phyloP scores from a whole-genome alignment of 2,888 invertebrate genomes.

The Hirtodrosophila histrioides region DNA sequence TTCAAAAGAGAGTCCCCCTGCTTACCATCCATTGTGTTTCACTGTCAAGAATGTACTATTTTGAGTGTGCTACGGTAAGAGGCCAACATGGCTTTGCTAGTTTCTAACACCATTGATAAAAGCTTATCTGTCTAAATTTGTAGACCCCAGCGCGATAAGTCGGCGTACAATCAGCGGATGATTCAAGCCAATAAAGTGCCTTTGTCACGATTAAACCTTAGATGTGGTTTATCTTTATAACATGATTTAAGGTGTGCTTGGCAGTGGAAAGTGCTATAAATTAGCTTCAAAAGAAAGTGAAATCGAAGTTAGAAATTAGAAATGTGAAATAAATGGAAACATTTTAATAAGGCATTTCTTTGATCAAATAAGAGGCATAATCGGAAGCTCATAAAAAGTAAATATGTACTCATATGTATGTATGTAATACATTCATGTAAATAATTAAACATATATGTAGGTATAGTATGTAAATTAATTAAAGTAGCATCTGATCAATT shows the following conservation, averaged over 20 bases:
- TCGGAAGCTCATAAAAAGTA: too few relatives aligned
- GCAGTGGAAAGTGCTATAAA: background rate
- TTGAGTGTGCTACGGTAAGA: background rate
- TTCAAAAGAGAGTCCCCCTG: background rate
- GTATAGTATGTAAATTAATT: too few relatives aligned
- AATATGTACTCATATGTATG: background rate
- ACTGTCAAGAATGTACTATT: conserved; percentile 36
- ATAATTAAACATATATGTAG: too few relatives aligned
- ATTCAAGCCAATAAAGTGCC: conserved; percentile 19
- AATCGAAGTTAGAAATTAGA: background rate
- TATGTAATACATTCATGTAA: background rate
- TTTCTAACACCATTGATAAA: conserved; percentile 16
- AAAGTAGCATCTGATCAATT: too few relatives aligned
- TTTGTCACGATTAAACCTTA: conserved; percentile 15
- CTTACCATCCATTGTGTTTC: conserved; percentile 65
- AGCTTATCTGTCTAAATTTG: conserved; percentile 16
- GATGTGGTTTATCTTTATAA: background rate
- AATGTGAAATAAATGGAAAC: background rate
- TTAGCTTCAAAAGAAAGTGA: conserved; percentile 2
- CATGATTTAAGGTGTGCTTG: conserved; percentile 6
- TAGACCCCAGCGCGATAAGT: background rate
- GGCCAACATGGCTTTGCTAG: conserved; percentile 5
- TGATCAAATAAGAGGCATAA: too few relatives aligned
- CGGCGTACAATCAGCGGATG: conserved; percentile 4
- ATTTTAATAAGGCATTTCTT: background rate